A percentile compares a stretch with the other conserved stretches of the same genome.
Conservation (phyloP, 1,140 invertebrate species). For the Ladona fulva region DNA sequence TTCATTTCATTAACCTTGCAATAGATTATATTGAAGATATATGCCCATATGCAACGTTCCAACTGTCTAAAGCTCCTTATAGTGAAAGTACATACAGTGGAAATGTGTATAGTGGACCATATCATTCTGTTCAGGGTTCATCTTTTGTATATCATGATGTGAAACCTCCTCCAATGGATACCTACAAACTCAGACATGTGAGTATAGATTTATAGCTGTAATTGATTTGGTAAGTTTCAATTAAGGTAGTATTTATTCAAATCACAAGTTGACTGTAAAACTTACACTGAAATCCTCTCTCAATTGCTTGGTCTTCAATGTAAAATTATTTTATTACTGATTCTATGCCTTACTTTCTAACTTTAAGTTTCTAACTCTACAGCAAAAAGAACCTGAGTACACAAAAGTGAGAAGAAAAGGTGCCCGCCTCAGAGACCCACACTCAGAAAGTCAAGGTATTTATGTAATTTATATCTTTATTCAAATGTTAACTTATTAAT, state of each 20-base stretch:
- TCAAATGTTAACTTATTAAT: background rate
- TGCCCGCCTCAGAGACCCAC: constrained; percentile 58
- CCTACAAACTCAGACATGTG: constrained; percentile 47
- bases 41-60: constrained; percentile 83
- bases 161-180: constrained; percentile 43
- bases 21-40: constrained; percentile 83
- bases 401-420: constrained; percentile 73
- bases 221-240: no score
- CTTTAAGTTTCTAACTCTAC: constrained; percentile 18
- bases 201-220: constrained; percentile 19
- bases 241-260: no score
- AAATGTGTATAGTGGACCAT: constrained; percentile 74
- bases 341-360: no score
- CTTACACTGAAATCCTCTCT: no score
- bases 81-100: constrained; percentile 82
- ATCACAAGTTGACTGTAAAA: no score
- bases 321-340: no score
- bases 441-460: constrained; percentile 70
- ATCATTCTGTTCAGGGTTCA: constrained; percentile 74
- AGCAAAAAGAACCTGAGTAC: constrained; percentile 70
- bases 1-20: constrained; percentile 19
- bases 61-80: constrained; percentile 74
- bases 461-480: background rate
- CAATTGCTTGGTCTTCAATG: no score
- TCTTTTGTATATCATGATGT: constrained; percentile 77